Evolutionary conservation across 2,797 vertebrate genomes (phyloP).

Genomic region (Paguma larvata): DNA sequence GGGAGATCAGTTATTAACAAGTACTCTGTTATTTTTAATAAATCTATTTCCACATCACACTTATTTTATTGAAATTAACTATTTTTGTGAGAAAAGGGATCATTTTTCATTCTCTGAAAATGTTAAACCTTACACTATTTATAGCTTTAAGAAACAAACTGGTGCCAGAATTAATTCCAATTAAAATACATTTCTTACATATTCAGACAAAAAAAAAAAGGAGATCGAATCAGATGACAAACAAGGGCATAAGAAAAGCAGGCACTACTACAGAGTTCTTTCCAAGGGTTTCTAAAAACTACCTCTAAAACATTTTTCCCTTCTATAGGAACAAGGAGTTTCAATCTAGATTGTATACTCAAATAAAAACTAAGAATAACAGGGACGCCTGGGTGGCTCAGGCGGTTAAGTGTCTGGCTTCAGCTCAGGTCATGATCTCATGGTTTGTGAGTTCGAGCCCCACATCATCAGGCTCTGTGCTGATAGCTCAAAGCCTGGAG

Average conservation of each 20-base stretch:
- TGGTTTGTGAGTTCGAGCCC: no score
- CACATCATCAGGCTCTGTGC: no score
- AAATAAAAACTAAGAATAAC: conserved; percentile 24
- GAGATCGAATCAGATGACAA: neutral
- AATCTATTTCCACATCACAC: neutral
- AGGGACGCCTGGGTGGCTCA: no score
- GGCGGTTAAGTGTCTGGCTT: no score
- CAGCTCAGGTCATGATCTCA: no score
- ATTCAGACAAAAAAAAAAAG: neutral
- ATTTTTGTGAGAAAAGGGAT: conserved; percentile 42
- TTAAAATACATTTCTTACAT: conserved; percentile 25
- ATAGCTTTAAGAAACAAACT: neutral
- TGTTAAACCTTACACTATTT: neutral
- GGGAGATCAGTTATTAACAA: neutral
- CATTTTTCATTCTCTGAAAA: conserved; percentile 43
- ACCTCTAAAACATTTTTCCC: neutral
- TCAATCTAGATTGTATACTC: neutral
- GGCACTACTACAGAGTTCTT: neutral
- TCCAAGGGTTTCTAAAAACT: conserved; percentile 7
- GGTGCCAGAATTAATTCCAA: neutral
- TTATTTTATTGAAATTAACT: conserved; percentile 27
- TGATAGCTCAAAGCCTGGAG: no score
- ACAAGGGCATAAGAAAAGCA: neutral
- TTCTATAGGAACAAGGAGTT: neutral
- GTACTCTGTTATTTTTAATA: neutral